Base-by-base conservation (phyloP, 2,113 vertebrate species). In the Taxidea taxus region DNA sequence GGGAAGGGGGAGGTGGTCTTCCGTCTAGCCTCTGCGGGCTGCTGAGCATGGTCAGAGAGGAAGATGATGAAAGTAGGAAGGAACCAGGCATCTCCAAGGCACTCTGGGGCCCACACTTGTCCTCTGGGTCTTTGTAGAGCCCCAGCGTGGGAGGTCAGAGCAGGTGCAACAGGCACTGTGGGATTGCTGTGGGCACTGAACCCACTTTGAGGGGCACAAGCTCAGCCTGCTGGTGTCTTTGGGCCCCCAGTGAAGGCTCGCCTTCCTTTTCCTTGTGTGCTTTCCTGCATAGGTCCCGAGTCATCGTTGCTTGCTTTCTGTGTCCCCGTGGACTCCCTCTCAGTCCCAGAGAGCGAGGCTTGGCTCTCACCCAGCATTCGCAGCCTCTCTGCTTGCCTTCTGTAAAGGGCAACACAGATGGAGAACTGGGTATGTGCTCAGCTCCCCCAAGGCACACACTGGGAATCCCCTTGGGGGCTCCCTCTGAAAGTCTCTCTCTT, bases 401-500 rank as follows among this genome's bases (percentile, higher is more conserved):
- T 12, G 27, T 0, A 1, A 47, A 74, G 37, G 47, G 51, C 31
- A 49, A 64, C 9, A 77, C 49, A 9, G 1, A 12, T n/a, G 34
- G 37, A 54, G 47, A 56, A 4, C n/a, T 0, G 37, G 56, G 86
- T 18, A 1, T 77, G 54, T n/a, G 62, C 20, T 39, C 51, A 44
- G 75, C 94, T 54, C 39, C 90, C 47, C 13, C 0, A 1, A 44
- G 29, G 47, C 31, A 6, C 11, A 42, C 31, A 6, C 11, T 29
- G n/a, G 47, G 62, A 16, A 23, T 18, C n/a, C 25, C 58, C 16
- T 1, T 0, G 2, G 87, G 68, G 70, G 21, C 25, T 47, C 85
- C 68, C 68, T 94, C 97, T 98, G 84, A 97, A 27, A 75, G 14
- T 29, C 42, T 58, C 93, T 96, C 92, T 98, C 42, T 98, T 84